These are phyloP conservation scores for Eumacrocentrus americanus DNA, from an alignment of 2,888 invertebrate genomes.

Conservation along the genomic window DNA sequence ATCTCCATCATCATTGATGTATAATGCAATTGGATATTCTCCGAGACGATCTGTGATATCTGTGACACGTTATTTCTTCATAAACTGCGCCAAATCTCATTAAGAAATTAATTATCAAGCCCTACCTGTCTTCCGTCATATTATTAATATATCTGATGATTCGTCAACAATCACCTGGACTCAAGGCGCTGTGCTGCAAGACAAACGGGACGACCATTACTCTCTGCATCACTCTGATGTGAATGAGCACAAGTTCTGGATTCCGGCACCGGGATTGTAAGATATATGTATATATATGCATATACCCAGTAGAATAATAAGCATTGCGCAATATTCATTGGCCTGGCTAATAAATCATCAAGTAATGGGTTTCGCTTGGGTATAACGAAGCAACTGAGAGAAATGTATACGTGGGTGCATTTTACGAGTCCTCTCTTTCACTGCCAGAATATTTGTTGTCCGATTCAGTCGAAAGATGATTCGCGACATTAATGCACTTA, in stretches of 20 bases:
- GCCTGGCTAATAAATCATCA: conserved; percentile 44
- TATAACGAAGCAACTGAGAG: conserved; percentile 20
- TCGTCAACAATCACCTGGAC: conserved; percentile 19
- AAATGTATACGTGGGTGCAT: conserved; percentile 43
- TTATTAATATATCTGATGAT: conserved; percentile 22
- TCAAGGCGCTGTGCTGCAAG: conserved; percentile 3
- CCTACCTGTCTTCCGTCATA: not conserved
- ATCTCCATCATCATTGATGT: not conserved
- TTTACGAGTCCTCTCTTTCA: conserved; percentile 43
- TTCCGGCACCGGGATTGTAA: not conserved
- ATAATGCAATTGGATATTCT: not conserved
- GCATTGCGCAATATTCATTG: conserved; percentile 45
- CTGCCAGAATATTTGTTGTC: conserved; percentile 48
- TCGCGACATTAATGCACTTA: conserved; percentile 33
- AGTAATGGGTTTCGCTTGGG: conserved; percentile 41
- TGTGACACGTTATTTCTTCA: conserved; percentile 3
- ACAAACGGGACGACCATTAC: conserved; percentile 7
- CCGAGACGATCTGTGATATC: not conserved
- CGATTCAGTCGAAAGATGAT: conserved; percentile 26
- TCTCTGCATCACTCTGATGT: not conserved
- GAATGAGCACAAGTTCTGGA: conserved; percentile 11
- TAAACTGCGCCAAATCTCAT: not conserved
- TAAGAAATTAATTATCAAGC: conserved; percentile 25
- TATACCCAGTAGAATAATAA: conserved; percentile 21
- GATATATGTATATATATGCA: not conserved